Conservation (phyloP, 2,888 invertebrate species). For the Auanema sp. region DNA sequence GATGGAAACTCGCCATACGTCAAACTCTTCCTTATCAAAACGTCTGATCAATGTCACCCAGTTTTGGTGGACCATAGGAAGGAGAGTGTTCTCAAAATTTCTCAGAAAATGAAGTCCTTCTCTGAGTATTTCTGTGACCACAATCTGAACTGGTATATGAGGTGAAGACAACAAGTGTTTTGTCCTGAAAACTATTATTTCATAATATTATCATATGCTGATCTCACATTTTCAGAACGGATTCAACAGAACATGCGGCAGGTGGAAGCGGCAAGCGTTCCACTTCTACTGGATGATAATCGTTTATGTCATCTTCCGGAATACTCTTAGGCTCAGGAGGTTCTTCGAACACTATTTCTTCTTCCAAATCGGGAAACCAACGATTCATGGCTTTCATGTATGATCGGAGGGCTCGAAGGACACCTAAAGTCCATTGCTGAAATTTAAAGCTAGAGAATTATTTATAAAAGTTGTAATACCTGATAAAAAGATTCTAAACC, state of each 20-base stretch:
- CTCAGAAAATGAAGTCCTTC: slow-evolving; percentile 19
- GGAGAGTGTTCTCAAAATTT: slow-evolving; percentile 48
- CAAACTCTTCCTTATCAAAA: slow-evolving; percentile 28
- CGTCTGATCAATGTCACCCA: slow-evolving; percentile 43
- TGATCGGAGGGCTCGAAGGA: slow-evolving; percentile 30
- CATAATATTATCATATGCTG: no score
- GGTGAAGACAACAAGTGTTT: slow-evolving; percentile 38
- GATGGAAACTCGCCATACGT: slow-evolving; percentile 20
- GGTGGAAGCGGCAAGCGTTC: no score
- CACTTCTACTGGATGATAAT: no score
- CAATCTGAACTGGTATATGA: slow-evolving; percentile 24
- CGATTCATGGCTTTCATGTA: slow-evolving; percentile 32
- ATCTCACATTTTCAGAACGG: no score
- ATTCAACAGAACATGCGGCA: no score
- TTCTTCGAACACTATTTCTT: neutral
- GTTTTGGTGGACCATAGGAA: slow-evolving; percentile 60
- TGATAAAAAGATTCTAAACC: slow-evolving; percentile 38
- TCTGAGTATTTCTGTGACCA: slow-evolving; percentile 16
- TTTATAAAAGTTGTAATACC: slow-evolving; percentile 13
- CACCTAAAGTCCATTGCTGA: slow-evolving; percentile 24
- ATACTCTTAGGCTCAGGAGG: no score
- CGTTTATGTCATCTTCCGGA: no score
- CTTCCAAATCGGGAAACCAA: slow-evolving; percentile 30
- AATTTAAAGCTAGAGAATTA: neutral
- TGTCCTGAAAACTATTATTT: slow-evolving; percentile 20